Percentiles rank a stretch among this genome's conserved stretches.
phyloP scores from a whole-genome alignment of 2,797 vertebrate genomes.

The Clarias platycephalus region DNA sequence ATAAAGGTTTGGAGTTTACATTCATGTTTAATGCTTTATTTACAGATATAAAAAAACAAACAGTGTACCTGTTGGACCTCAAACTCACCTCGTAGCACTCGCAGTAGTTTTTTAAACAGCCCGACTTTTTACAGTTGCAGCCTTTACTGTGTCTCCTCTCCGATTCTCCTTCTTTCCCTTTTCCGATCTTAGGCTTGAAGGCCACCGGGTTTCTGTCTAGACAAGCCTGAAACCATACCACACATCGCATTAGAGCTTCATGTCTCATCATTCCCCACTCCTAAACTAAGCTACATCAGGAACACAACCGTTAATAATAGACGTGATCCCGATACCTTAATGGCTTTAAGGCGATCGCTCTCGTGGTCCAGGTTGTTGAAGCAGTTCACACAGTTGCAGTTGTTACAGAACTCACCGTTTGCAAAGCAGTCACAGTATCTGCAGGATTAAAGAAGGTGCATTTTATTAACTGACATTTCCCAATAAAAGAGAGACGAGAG shows the following conservation, averaged over 20 bases:
- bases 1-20: background rate
- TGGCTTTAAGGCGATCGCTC: constrained; percentile 95
- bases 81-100: constrained; percentile 93
- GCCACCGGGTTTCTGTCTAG: constrained; percentile 97
- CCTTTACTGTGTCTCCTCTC: constrained; percentile 97
- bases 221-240: constrained; percentile 79
- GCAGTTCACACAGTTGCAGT: constrained; percentile 98
- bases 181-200: constrained; percentile 98
- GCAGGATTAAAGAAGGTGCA: constrained; percentile 9
- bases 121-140: constrained; percentile 97
- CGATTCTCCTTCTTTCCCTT: constrained; percentile 96
- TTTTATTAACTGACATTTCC: background rate
- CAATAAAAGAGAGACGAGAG: background rate
- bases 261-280: background rate
- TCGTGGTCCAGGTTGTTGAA: constrained; percentile 98
- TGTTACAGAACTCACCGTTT: constrained; percentile 98
- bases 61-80: background rate
- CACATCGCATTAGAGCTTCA: background rate
- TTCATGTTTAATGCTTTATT: background rate
- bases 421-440: constrained; percentile 99
- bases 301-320: background rate
- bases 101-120: constrained; percentile 98
- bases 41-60: background rate
- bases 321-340: constrained; percentile 82
- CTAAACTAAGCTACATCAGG: background rate